Percentiles rank a stretch among this genome's conserved stretches.
Evolutionary conservation across 2,113 vertebrate species (phyloP).

Genomic region (Reinhardtius hippoglossoides): DNA sequence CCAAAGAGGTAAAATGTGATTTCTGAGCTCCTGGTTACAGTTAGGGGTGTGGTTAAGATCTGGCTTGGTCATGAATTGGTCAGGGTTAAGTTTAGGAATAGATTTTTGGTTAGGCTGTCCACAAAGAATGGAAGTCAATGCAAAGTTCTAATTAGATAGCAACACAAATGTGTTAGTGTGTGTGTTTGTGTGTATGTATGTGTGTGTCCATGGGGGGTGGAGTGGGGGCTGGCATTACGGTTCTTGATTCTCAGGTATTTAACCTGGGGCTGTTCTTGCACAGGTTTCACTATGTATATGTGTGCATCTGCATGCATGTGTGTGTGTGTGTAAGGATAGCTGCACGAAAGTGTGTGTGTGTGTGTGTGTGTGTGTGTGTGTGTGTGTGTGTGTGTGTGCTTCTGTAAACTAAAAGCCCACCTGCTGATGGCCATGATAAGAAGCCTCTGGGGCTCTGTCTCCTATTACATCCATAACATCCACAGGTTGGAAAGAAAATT

Average conservation of each 20-base stretch:
- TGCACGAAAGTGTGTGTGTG: not conserved
- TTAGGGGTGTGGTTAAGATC: not conserved
- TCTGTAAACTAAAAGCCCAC: conserved; percentile 59
- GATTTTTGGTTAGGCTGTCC: not conserved
- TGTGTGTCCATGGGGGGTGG: conserved; percentile 29
- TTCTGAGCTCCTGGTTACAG: not conserved
- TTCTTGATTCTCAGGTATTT: conserved; percentile 68
- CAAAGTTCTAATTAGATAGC: not conserved
- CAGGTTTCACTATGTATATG: conserved; percentile 28
- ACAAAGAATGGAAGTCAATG: not conserved
- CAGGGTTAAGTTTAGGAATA: not conserved
- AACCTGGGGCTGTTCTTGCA: conserved; percentile 47
- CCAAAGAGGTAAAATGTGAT: not conserved
- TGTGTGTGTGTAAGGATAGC: not conserved
- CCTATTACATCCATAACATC: conserved; percentile 57
- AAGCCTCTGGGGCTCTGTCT: conserved; percentile 34
- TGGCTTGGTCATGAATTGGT: not conserved
- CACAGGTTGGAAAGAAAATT: conserved; percentile 43
- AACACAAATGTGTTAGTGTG: conserved; percentile 10
- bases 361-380: not conserved
- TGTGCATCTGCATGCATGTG: conserved; percentile 15
- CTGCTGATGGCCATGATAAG: conserved; percentile 75
- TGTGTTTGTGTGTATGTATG: conserved; percentile 29
- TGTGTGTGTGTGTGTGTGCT: not conserved
- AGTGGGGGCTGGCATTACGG: conserved; percentile 16